A percentile compares a stretch with the other conserved stretches of the same genome.
Evolutionary conservation across 2,113 vertebrate species (phyloP).

Genomic region (Dissostichus mawsoni): DNA sequence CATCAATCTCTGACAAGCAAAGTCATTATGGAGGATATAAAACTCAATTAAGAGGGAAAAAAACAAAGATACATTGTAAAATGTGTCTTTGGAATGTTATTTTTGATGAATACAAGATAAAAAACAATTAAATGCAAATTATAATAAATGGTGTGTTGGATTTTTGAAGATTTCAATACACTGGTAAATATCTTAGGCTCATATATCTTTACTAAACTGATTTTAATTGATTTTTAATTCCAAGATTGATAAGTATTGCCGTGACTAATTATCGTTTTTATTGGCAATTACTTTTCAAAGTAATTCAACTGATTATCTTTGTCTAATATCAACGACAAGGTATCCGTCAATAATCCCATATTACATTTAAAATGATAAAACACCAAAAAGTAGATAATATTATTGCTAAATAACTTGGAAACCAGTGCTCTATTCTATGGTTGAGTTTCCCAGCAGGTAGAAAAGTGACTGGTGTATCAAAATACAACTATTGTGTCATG

Average conservation of each 20-base stretch:
- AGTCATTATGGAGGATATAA: slow-evolving; percentile 27
- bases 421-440: too few relatives aligned
- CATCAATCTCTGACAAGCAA: slow-evolving; percentile 34
- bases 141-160: slow-evolving; percentile 23
- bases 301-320: background rate
- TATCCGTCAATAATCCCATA: background rate
- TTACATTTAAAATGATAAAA: background rate
- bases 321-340: background rate
- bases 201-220: slow-evolving; percentile 14
- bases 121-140: slow-evolving; percentile 2
- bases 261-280: background rate
- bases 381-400: background rate
- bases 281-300: background rate
- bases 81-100: too few relatives aligned
- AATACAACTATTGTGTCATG: too few relatives aligned
- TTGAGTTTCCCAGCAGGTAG: too few relatives aligned
- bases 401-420: background rate
- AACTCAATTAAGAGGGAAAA: slow-evolving; percentile 21
- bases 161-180: background rate
- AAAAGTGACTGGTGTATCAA: too few relatives aligned
- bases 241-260: background rate
- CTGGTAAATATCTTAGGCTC: background rate
- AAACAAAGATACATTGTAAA: background rate
- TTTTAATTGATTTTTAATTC: background rate
- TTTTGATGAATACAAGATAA: background rate